Conservation (phyloP, 1,140 invertebrate genomes). For the Drosophila baimaii region DNA sequence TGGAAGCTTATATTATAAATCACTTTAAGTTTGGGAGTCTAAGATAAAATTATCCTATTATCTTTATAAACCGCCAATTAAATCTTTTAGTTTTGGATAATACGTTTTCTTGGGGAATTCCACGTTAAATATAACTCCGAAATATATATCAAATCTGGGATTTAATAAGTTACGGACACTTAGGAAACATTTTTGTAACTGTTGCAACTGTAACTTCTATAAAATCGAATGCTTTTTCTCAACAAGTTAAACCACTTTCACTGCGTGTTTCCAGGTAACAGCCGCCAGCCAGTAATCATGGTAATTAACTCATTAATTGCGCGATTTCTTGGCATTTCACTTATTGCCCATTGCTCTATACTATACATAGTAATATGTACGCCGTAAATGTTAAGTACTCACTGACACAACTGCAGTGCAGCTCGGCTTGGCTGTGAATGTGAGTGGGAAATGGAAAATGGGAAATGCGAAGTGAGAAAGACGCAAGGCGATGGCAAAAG, state of each 20-base stretch:
- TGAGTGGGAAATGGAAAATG: slow-evolving; percentile 37
- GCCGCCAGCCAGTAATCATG: slow-evolving; percentile 21
- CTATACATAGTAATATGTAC: slow-evolving; percentile 2
- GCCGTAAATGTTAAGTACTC: slow-evolving; percentile 33
- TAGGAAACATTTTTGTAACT: no score
- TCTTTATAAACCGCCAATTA: no score
- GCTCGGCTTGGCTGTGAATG: slow-evolving; percentile 39
- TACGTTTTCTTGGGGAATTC: no score
- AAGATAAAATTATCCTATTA: no score
- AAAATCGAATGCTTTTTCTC: neutral
- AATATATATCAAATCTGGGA: neutral
- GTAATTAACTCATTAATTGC: slow-evolving; percentile 41
- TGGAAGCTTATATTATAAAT: no score
- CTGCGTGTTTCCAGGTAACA: slow-evolving; percentile 19
- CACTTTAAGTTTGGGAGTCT: no score
- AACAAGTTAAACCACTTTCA: slow-evolving; percentile 15
- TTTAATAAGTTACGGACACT: neutral
- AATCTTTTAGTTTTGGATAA: no score
- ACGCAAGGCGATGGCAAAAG: slow-evolving; percentile 27
- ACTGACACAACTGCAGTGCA: slow-evolving; percentile 46
- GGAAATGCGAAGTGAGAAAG: slow-evolving; percentile 40
- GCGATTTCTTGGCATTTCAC: slow-evolving; percentile 19
- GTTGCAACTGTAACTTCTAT: neutral
- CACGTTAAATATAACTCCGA: no score
- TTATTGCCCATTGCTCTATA: slow-evolving; percentile 13